Conservation (phyloP, 2,113 vertebrate genomes). For the Anguilla rostrata region DNA sequence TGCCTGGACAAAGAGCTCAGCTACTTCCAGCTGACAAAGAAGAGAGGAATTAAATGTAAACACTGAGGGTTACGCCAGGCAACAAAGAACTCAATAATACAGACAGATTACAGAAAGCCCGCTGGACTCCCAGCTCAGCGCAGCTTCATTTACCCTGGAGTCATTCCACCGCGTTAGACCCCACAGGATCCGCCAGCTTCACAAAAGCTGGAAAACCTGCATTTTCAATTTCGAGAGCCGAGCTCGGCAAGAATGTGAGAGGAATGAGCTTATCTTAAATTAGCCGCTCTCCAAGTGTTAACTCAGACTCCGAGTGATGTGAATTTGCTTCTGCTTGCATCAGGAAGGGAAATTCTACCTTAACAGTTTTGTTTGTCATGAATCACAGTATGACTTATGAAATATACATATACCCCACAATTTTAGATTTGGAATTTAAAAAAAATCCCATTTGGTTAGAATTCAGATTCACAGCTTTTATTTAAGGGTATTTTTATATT, state of each 20-base stretch:
- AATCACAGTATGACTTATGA: background rate
- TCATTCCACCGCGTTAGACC: slow-evolving; percentile 16
- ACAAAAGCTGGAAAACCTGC: slow-evolving; percentile 7
- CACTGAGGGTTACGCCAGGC: slow-evolving; percentile 19
- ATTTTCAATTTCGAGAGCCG: slow-evolving; percentile 6
- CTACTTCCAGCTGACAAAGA: slow-evolving; percentile 36
- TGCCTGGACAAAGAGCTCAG: slow-evolving; percentile 1
- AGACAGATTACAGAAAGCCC: slow-evolving; percentile 29
- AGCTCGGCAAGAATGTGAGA: background rate
- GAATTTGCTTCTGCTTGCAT: background rate
- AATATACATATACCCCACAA: too few species aligned
- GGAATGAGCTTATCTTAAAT: slow-evolving; percentile 7
- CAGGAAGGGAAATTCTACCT: background rate
- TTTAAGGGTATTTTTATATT: too few species aligned
- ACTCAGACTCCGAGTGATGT: background rate
- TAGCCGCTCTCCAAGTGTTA: background rate
- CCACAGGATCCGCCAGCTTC: background rate
- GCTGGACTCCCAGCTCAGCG: background rate
- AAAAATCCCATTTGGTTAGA: too few species aligned
- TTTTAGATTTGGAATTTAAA: too few species aligned
- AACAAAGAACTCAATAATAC: slow-evolving; percentile 33
- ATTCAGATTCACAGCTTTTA: too few species aligned
- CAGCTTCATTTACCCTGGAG: slow-evolving; percentile 14
- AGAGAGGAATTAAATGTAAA: slow-evolving; percentile 22
- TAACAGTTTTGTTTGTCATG: background rate